Evolutionary conservation across 2,113 vertebrate genomes (phyloP), one percentile per base, ranked within the genome.

Genomic region (Lipotes vexillifer): DNA sequence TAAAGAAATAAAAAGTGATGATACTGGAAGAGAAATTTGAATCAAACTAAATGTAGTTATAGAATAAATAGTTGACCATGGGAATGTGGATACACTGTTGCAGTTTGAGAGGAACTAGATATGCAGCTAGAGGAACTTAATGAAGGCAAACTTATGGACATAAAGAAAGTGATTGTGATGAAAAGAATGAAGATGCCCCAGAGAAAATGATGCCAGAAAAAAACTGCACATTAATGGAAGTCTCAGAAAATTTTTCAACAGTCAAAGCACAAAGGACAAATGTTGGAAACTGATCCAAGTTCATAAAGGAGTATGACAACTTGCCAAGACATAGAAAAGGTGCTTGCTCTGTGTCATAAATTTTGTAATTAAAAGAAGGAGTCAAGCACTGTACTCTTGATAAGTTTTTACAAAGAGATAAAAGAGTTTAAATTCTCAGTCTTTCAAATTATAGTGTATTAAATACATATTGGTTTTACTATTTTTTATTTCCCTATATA

Each of bases 351-450:
- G 14, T 86, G 38, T 77, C 59, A 23, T 86, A 57, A 77, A 15
- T 77, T 66, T 75, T 41, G 23, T n/a, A 33, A 52, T 63, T 71
- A 33, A 49, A 77, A 65, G 36, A 89, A 65, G 57, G 12, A 93
- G 29, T 33, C 61, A 85, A 75, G n/a, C 25, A 38, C 41, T 84
- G 27, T 77, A 66, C 20, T 65, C 71, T 84, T 92, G 41, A 38
- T 92, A 92, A 84, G 80, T 52, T 84, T 83, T 92, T 92, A 84
- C 55, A 92, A 84, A 84, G 33, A 74, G 49, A 44, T 81, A n/a
- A 49, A 49, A 78, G 44, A 61, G 36, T 81, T 41, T 93, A 93
- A 75, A 72, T 85, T 85, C 80, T 85, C 71, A 68, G 1, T 75
- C 59, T 77, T 66, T 86, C 36, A 44, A 66, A 86, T 86, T 84